A percentile compares a stretch with the other conserved stretches of the same genome.
Evolutionary conservation across 1,140 invertebrate species (phyloP).

Genomic region (Drosophila willistoni): DNA sequence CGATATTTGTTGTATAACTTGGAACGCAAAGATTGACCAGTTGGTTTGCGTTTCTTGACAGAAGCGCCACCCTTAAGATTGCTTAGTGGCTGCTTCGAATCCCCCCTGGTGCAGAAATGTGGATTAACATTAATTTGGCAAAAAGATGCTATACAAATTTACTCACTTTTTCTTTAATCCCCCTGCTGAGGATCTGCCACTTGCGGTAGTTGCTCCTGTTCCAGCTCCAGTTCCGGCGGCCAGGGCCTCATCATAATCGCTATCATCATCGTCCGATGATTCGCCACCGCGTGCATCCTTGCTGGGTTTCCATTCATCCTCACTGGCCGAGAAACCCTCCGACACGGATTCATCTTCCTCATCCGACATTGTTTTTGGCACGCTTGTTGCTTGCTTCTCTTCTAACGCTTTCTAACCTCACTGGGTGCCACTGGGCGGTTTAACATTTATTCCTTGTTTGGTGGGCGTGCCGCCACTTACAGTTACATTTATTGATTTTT

Average conservation of each 20-base stretch:
- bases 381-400: constrained; percentile 36
- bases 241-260: constrained; percentile 68
- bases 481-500: constrained; percentile 73
- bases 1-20: constrained; percentile 81
- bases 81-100: constrained; percentile 56
- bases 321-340: constrained; percentile 79
- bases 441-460: constrained; percentile 50
- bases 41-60: constrained; percentile 72
- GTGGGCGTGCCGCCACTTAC: constrained; percentile 61
- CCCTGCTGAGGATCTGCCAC: constrained; percentile 51
- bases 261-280: constrained; percentile 79
- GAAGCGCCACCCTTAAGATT: constrained; percentile 61
- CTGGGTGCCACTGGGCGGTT: constrained; percentile 18
- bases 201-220: constrained; percentile 27
- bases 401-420: constrained; percentile 13
- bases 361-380: constrained; percentile 67
- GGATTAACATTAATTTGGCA: neutral
- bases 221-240: constrained; percentile 22
- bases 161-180: constrained; percentile 54
- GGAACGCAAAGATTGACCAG: constrained; percentile 74
- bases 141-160: neutral
- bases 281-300: constrained; percentile 73
- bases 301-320: constrained; percentile 78
- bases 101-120: constrained; percentile 26
- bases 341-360: constrained; percentile 78